Evolutionary conservation across 1,140 invertebrate genomes (phyloP).

Genomic region (Caerostris darwini): DNA sequence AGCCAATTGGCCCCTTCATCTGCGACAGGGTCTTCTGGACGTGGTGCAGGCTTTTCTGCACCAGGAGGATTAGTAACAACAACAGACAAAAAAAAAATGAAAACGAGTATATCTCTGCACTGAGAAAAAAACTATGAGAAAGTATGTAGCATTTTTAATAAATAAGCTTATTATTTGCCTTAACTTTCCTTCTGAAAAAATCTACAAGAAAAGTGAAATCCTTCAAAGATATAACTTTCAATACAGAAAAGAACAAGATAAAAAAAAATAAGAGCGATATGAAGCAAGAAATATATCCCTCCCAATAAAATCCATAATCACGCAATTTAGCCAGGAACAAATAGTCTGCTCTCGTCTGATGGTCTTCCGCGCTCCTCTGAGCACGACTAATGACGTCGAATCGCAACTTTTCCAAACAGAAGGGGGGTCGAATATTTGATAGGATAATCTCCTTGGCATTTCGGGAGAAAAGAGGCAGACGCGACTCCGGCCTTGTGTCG

Average conservation of each 20-base stretch:
- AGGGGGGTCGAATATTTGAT: neutral
- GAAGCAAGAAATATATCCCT: neutral
- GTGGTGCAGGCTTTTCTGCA: no score
- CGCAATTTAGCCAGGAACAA: conserved; percentile 18
- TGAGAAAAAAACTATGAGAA: no score
- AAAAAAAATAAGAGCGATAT: conserved; percentile 3
- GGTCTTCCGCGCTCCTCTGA: conserved; percentile 3
- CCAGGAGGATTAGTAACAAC: no score
- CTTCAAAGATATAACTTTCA: neutral
- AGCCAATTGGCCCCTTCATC: no score
- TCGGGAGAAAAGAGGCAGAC: neutral
- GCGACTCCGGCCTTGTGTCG: neutral
- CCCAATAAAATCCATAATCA: conserved; percentile 38
- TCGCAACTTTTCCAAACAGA: conserved; percentile 29
- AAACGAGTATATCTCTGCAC: no score
- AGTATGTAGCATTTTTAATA: no score
- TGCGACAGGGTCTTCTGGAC: no score
- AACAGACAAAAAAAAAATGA: no score
- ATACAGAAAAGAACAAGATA: neutral
- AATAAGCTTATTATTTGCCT: no score
- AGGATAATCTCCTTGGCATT: conserved; percentile 3
- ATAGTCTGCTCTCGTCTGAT: conserved; percentile 18
- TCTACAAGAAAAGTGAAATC: neutral
- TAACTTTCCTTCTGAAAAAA: no score
- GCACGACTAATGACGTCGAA: conserved; percentile 16